A percentile compares a stretch with the other conserved stretches of the same genome.
These are phyloP conservation scores for Odobenus rosmarus DNA, from an alignment of 2,113 vertebrate genomes.

Conservation along the genomic window DNA sequence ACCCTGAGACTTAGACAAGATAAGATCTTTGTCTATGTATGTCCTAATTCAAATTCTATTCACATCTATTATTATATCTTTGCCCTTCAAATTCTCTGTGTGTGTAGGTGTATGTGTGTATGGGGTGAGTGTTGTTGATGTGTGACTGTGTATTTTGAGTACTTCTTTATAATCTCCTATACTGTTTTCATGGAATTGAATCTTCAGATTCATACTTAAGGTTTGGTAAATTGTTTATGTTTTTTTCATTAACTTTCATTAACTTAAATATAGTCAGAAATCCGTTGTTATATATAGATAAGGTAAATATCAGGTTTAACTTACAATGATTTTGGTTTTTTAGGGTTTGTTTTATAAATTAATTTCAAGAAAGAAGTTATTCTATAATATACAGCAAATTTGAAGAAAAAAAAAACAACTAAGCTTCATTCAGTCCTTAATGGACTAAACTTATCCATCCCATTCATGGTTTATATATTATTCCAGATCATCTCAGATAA, in stretches of 20 bases:
- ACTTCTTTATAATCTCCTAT: background rate
- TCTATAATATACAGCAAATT: background rate
- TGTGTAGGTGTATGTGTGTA: background rate
- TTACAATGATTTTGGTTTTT: background rate
- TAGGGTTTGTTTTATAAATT: background rate
- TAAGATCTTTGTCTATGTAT: background rate
- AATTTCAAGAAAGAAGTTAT: background rate
- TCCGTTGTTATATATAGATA: background rate
- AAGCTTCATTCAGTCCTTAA: background rate
- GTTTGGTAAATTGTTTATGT: background rate
- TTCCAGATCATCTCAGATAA: background rate
- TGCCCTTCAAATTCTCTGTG: background rate
- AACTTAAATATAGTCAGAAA: background rate
- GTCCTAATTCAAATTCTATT: background rate
- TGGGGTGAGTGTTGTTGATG: accelerated
- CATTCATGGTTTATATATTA: background rate
- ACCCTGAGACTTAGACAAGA: background rate
- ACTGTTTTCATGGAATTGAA: background rate
- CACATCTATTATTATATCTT: background rate
- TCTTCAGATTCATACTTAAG: background rate
- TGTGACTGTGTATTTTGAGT: background rate
- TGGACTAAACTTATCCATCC: accelerated
- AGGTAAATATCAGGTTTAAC: background rate
- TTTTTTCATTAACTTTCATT: background rate
- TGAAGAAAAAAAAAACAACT: background rate